Conservation (phyloP, 1,140 invertebrate species). For the Grapholita molesta region DNA sequence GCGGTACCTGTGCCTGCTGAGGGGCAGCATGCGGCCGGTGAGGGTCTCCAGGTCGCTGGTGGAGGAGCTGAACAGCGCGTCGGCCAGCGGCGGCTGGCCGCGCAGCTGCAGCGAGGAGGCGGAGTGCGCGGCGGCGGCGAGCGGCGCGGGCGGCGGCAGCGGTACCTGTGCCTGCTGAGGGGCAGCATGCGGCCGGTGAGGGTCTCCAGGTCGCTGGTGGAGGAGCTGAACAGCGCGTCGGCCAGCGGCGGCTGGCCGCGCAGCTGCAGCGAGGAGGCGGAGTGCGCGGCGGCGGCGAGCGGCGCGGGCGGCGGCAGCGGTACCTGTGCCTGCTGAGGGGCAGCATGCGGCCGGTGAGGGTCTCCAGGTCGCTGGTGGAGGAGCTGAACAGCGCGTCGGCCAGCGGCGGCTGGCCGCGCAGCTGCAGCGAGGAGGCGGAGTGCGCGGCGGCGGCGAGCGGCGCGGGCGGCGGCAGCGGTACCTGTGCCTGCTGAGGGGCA, state of each 20-base stretch:
- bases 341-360: conserved; percentile 25
- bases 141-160: neutral
- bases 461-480: too few species aligned
- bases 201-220: too few species aligned
- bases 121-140: neutral
- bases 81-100: too few species aligned
- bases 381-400: conserved; percentile 51
- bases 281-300: neutral
- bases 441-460: neutral
- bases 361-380: conserved; percentile 56
- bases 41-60: too few species aligned
- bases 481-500: neutral
- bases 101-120: neutral
- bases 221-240: too few species aligned
- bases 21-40: neutral
- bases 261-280: neutral
- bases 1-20: conserved; percentile 3
- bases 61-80: too few species aligned
- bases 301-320: too few species aligned
- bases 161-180: neutral
- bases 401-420: conserved; percentile 27
- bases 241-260: neutral
- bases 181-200: neutral
- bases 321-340: neutral
- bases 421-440: conserved; percentile 25